Base-by-base conservation (phyloP, 2,797 vertebrate genomes). In the Uromys caudimaculatus region DNA sequence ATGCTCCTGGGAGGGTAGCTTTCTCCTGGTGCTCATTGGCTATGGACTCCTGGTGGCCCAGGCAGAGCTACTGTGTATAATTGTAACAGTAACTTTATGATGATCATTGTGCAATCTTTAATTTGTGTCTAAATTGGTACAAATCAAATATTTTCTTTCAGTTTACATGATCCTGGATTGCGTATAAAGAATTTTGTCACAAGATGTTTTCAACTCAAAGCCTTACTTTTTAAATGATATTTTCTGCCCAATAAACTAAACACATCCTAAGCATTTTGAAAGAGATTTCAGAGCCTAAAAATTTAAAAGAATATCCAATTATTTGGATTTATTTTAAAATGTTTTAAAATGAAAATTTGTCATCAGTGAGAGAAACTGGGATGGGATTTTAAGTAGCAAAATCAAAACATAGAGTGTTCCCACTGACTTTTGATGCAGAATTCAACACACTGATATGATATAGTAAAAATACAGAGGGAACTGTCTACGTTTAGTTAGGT, bases 291-390 rank as follows among this genome's bases (percentile, higher is more conserved):
- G 87, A 91, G 90, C 35, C 35, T 69, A 29, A 89, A 35, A 86
- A 17, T 60, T 16, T 32, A 79, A 85, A 79, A 93, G 29, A 16
- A 62, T 41, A 60, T 90, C 17, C 35, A 78, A 81, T 96, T 71
- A 67, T 47, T 77, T 67, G 23, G 35, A 87, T 4, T 73, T 85
- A 86, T 78, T 92, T 93, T 81, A 71, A 89, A 88, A 87, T 35
- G 41, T 6, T 76, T 94, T 93, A 47, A 94, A 90, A 89, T 96
- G 21, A 91, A 91, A 96, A 81, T 87, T 41, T 71, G n/a, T 88
- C 10, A 88, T 82, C 73, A 94, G 75, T 88, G 32, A 93, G 24
- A 38, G 14, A 52, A 58, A 77, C 1, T 52, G 1, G 32, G 1
- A 16, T 94, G 56, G 38, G 38, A 87, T 94, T 90, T 90, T 87